phyloP scores from a whole-genome alignment of 2,888 invertebrate species.

The Linnaemya vulpina region DNA sequence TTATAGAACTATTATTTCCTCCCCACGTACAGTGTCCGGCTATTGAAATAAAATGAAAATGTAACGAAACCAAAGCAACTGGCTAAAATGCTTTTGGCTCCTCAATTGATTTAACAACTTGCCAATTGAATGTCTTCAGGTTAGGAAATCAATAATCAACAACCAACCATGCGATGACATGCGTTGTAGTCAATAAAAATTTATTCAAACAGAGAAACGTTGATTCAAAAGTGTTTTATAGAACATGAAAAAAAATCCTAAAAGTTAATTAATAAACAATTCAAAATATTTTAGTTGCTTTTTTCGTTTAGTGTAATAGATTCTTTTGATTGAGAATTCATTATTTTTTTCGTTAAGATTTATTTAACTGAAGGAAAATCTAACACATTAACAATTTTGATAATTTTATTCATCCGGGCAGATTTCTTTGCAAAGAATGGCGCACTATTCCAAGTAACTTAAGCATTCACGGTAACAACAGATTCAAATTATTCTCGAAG shows the following conservation, averaged over 20 bases:
- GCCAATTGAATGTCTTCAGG: constrained; percentile 39
- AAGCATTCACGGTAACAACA: too few relatives aligned
- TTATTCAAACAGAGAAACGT: constrained; percentile 24
- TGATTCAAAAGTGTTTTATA: constrained; percentile 29
- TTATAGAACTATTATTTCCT: constrained; percentile 29
- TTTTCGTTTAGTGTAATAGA: neutral
- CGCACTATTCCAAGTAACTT: too few relatives aligned
- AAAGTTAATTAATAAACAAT: neutral
- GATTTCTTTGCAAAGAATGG: too few relatives aligned
- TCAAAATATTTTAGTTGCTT: neutral
- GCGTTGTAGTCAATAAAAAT: constrained; percentile 26
- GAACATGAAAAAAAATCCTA: neutral
- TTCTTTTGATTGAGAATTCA: too few relatives aligned
- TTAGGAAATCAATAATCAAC: constrained; percentile 21
- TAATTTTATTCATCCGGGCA: too few relatives aligned
- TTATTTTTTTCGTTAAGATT: too few relatives aligned
- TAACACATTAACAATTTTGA: too few relatives aligned
- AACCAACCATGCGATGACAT: constrained; percentile 7
- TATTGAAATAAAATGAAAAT: constrained; percentile 5
- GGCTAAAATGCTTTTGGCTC: constrained; percentile 17
- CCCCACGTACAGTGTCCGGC: constrained; percentile 3
- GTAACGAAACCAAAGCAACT: neutral
- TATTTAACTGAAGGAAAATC: too few relatives aligned
- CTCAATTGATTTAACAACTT: constrained; percentile 48
- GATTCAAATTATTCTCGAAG: too few relatives aligned